Percentiles rank a stretch among this genome's conserved stretches.
Conservation (phyloP, 2,113 vertebrate genomes). For the Leucopternis melanops region DNA sequence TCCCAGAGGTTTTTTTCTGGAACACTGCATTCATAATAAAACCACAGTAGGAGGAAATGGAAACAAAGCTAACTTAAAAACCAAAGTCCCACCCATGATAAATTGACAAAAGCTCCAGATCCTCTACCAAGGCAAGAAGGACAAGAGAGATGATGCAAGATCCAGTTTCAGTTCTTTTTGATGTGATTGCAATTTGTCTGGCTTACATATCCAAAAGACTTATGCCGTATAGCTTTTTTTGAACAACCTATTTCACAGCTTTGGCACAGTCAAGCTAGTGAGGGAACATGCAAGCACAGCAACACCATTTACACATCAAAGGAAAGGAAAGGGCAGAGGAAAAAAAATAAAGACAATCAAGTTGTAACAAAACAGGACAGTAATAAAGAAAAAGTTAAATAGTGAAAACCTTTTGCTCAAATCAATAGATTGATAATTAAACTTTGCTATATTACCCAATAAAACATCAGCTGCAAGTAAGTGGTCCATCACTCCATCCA, state of each 20-base stretch:
- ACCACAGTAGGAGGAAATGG: not conserved
- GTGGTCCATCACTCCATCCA: conserved; percentile 98
- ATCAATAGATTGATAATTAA: not conserved
- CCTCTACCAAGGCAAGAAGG: not conserved
- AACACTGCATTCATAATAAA: not conserved
- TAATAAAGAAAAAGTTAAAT: not conserved
- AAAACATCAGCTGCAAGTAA: conserved; percentile 95
- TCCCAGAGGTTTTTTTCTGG: not conserved
- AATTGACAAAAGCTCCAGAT: not conserved
- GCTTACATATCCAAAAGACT: not conserved
- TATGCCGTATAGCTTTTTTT: not conserved
- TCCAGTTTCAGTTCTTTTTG: not conserved
- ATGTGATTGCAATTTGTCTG: not conserved
- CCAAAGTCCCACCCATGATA: not conserved
- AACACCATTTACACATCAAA: not conserved
- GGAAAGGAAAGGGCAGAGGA: not conserved
- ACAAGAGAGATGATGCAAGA: not conserved
- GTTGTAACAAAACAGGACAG: not conserved
- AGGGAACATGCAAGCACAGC: not conserved
- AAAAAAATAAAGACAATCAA: not conserved
- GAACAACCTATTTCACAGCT: not conserved
- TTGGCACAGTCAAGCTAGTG: not conserved
- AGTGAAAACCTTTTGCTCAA: not conserved
- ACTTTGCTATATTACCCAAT: conserved; percentile 75
- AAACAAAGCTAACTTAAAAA: not conserved